phyloP scores from a whole-genome alignment of 2,888 invertebrate genomes.

The Gari tellinella region DNA sequence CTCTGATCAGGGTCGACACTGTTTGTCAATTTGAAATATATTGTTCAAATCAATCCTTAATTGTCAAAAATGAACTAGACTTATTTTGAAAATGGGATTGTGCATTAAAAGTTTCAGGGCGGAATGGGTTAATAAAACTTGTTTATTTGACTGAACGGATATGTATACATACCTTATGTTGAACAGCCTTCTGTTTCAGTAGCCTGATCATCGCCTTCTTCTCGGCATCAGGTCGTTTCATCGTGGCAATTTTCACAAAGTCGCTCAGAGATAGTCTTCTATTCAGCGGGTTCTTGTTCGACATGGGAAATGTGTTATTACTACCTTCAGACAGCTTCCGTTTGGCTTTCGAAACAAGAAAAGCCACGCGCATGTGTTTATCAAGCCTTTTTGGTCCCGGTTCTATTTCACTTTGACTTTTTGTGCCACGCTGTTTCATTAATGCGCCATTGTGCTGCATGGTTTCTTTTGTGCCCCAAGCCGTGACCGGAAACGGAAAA shows the following conservation, averaged over 20 bases:
- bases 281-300: background rate
- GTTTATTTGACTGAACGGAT: no score
- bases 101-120: no score
- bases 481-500: conserved; percentile 26
- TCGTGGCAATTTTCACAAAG: conserved; percentile 27
- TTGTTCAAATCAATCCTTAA: no score
- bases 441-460: background rate
- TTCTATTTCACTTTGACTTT: conserved; percentile 7
- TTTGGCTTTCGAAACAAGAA: conserved; percentile 29
- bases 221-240: conserved; percentile 37
- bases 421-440: conserved; percentile 1
- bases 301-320: background rate
- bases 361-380: conserved; percentile 16
- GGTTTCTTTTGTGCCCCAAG: conserved; percentile 14
- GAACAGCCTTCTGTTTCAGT: conserved; percentile 30
- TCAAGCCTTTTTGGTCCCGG: background rate
- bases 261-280: conserved; percentile 32
- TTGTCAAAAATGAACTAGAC: no score
- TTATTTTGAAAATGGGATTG: no score
- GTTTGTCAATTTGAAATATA: no score
- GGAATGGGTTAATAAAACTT: no score
- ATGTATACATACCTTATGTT: conserved; percentile 42
- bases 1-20: no score
- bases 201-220: conserved; percentile 40
- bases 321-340: conserved; percentile 17